Evolutionary conservation across 2,113 vertebrate species (phyloP), one percentile per base, ranked within the genome.

Genomic region (Gulo gulo): DNA sequence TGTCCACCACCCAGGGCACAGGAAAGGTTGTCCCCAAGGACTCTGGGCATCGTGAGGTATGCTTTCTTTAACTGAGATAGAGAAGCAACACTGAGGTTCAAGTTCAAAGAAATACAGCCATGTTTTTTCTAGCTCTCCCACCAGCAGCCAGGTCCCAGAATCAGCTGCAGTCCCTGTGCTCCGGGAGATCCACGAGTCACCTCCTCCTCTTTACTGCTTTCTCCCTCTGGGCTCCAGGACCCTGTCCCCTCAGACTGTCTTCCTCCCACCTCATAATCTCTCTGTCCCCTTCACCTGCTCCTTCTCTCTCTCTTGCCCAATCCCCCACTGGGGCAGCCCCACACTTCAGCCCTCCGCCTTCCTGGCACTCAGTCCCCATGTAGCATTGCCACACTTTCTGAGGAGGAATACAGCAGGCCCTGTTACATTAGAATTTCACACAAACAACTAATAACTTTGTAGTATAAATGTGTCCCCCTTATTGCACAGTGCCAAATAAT

Each of bases 231-330:
- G 8, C 1, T 29, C 42, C 57, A 42, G 63, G 29, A 11, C 39
- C 1, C n/a, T 0, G 0, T 3, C 0, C 18, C 2, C 42, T 13
- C 0, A 0, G 15, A 4, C 2, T 13, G 20, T 13, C 20, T 24
- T 24, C 45, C 23, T 45, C 65, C 79, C 10, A 36, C 23, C n/a
- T 59, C 24, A 0, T 13, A 0, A 0, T 11, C 52, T 47, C 2
- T 4, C 81, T 6, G 10, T 29, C 39, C 29, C 29, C 31, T 26
- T 5, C 42, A 0, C 16, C 7, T 4, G 3, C 4, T 55, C 31
- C 23, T 45, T 50, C 59, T 26, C 16, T 65, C 63, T 11, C 63
- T 63, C n/a, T 67, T 34, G 65, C 10, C 15, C 45, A 74, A 2
- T 3, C 18, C 76, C 65, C 36, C 11, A 1, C 0, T 23, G 61